Percentiles rank a stretch among this genome's conserved stretches.
phyloP scores from a whole-genome alignment of 1,140 invertebrate species.

The Polypedilum pembai region DNA sequence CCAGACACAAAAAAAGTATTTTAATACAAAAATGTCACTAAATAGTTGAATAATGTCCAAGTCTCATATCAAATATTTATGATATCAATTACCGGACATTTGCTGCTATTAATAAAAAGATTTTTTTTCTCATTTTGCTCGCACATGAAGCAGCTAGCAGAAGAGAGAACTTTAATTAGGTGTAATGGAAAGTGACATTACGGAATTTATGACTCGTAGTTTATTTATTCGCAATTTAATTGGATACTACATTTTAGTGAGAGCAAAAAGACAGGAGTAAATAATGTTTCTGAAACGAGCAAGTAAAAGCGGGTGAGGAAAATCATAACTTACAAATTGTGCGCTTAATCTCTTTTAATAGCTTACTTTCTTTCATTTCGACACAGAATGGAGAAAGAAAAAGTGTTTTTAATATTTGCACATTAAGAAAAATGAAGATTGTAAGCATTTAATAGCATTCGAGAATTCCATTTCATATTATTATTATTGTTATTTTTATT shows the following conservation, averaged over 20 bases:
- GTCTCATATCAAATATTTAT: conserved; percentile 22
- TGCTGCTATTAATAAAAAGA: neutral
- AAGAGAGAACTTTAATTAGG: conserved; percentile 20
- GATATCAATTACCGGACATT: conserved; percentile 27
- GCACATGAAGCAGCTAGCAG: neutral
- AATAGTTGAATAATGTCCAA: no score
- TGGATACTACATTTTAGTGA: neutral
- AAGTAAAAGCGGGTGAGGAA: neutral
- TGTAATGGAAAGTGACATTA: conserved; percentile 27
- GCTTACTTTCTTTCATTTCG: neutral
- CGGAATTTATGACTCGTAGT: conserved; percentile 24
- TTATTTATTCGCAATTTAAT: conserved; percentile 27
- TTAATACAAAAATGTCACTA: no score
- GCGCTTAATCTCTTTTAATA: neutral
- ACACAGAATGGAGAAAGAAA: no score
- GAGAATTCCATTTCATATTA: no score
- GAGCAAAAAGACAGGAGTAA: neutral
- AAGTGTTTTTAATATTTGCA: no score
- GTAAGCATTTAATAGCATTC: no score
- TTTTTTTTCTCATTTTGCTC: neutral
- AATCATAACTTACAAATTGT: conserved; percentile 14
- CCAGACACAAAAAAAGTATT: neutral
- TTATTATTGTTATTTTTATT: no score
- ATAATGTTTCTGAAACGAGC: neutral
- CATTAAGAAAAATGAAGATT: no score